Percentiles rank a stretch among this genome's conserved stretches.
These are phyloP conservation scores for Karalla daura DNA, from an alignment of 2,797 vertebrate genomes.

Conservation along the genomic window DNA sequence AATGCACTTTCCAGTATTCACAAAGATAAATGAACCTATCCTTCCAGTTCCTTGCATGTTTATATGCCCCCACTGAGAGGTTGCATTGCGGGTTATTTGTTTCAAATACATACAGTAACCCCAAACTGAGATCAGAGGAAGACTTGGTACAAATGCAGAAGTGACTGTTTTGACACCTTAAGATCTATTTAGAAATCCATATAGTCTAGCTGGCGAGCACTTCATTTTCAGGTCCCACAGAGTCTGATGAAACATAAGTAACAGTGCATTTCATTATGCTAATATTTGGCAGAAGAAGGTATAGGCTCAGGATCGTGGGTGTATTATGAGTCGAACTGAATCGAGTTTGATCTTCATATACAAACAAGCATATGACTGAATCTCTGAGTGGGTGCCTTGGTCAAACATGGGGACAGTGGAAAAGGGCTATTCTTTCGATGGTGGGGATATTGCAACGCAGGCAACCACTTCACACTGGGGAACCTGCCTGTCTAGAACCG, in stretches of 20 bases:
- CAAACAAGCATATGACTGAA: no score
- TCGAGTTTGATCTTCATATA: no score
- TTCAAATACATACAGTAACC: no score
- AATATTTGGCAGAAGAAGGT: conserved; percentile 51
- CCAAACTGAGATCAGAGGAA: conserved; percentile 1
- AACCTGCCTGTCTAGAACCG: no score
- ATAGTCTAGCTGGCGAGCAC: conserved; percentile 53
- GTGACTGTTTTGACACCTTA: conserved; percentile 45
- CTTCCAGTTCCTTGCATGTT: background rate
- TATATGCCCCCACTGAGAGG: background rate
- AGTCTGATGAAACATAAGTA: conserved; percentile 64
- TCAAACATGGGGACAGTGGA: no score
- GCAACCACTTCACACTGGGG: no score
- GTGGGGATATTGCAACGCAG: no score
- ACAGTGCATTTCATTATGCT: conserved; percentile 68
- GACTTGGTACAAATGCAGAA: background rate
- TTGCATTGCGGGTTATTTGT: conserved; percentile 1
- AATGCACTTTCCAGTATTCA: conserved; percentile 1
- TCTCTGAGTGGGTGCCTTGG: no score
- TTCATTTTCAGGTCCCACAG: conserved; percentile 53
- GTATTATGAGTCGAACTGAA: background rate
- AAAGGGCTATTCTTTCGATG: no score
- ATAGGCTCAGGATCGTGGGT: conserved; percentile 13
- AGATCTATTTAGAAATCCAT: conserved; percentile 58
- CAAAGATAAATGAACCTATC: conserved; percentile 1